Base-by-base conservation (phyloP, 2,113 vertebrate genomes). In the Cyanoramphus novaezelandiae region DNA sequence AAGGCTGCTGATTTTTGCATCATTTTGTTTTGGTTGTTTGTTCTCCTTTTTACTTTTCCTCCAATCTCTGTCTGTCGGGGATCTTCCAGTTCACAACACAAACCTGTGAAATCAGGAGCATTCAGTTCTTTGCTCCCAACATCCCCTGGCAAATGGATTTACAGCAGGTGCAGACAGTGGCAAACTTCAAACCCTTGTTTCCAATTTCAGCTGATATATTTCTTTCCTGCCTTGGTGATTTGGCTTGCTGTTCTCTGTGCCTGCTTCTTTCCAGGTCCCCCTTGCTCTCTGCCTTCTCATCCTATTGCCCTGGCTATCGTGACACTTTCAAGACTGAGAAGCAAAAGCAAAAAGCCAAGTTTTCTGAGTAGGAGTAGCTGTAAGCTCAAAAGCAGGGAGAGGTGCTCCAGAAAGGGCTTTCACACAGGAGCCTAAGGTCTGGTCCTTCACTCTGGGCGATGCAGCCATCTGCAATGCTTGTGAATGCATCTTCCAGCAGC, bases 121-220 rank as follows among this genome's bases (percentile, higher is more conserved):
- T 82, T 93, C 86, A 83, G 90, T 52, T 82, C 60, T 57, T n/a
- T 75, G 60, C 83, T 91, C 82, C 91, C 82, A 46, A 35, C 71
- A 83, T 87, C 68, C 74, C n/a, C 47, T 3, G 1, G 89, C 71
- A 71, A 93, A 68, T 0, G 10, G 92, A 94, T 95, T 95, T 93
- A 68, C 91, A 92, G 90, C 75, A 70, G 86, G 88, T 67, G 75
- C 88, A 86, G 93, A 83, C 96, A 76, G 84, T 65, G 88, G 75
- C 84, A 68, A 95, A 94, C 86, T 78, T 46, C 8, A 52, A 89
- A 71, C 69, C 4, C 8, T 28, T 84, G 57, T 49, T 84, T 86
- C 81, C 46, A 16, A 68, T 94, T 93, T 72, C 64, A 69, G 67
- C 70, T 6, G 44, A 84, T 88, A 75, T 50, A n/a, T 95, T 64